Evolutionary conservation across 2,113 vertebrate genomes (phyloP), one percentile per base, ranked within the genome.

Genomic region (Xiphophorus maculatus): DNA sequence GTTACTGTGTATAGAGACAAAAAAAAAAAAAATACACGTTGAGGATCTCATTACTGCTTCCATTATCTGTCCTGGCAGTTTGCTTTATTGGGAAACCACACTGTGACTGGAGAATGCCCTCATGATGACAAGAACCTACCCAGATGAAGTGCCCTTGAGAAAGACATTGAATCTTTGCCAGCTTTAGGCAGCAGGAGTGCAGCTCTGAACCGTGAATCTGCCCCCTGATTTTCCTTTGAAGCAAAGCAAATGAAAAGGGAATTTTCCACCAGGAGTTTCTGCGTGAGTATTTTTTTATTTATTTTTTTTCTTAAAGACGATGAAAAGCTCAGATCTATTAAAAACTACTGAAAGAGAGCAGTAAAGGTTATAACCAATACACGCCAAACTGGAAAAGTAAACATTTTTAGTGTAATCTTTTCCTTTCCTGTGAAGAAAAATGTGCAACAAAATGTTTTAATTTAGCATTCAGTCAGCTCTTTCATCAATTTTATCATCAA

Each of bases 91-190:
- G 82, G 80, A 82, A 80, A 74, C 68, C 84, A 83, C 66, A 48
- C 76, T 87, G 82, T 77, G 82, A 83, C 84, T 66, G 76, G 75
- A 83, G 73, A 85, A 89, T 78, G 84, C 71, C 70, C 69, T 73
- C 62, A 15, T 79, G 74, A 87, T 85, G 84, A 87, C 80, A 88
- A 77, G 79, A 81, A 77, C 80, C 66, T 42, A 44, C 61, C 75
- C 58, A 66, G 73, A 77, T 84, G 81, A 90, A 87, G 81, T 79
- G 81, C 78, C 79, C 85, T 89, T 86, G 79, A 89, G 64, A 81
- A 73, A 73, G 77, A 77, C 84, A 80, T 69, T 77, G 77, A 74
- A 81, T 81, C 84, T 76, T 63, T 54, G 70, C 35, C 70, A 79
- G 81, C 72, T 77, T 35, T 67, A 82, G 80, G 69, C 71, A 37